Base-by-base conservation (phyloP, 2,888 invertebrate genomes). In the Rhogogaster chlorosoma region DNA sequence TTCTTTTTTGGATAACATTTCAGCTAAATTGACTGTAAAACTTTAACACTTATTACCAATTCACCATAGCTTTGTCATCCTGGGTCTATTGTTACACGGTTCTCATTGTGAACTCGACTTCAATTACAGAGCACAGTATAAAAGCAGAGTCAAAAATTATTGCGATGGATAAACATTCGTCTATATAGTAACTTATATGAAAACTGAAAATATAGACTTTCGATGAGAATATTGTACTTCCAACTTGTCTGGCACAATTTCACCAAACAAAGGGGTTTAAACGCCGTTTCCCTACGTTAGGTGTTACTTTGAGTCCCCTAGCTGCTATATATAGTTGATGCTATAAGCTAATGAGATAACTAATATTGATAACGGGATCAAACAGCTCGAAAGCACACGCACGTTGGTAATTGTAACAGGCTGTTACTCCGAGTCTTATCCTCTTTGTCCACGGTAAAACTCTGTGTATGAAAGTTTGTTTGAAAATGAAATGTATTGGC, bases 271-370 rank as follows among this genome's bases (percentile, higher is more conserved):
- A 73, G 42, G 71, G 71, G 26, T 73, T 7, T 42, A 73, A 73
- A 42, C 71, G 22, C 71, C 42, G 71, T 22, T n/a, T 42, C 42
- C 42, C 22, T 42, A 73, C 71, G 71, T 42, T 38, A 73, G 38
- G 42, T 15, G 71, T 73, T 73, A 42, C 71, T 73, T 29, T 29
- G 71, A 73, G 71, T 42, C 71, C 71, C 71, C 77, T 53, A 18
- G 29, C 32, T 29, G 77, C 26, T 53, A 49, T 38, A 29, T 32
- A 53, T 77, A 80, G 61, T 61, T 80, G 57, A 80, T 80, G 26
- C 80, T 61, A 80, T 80, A 61, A 80, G 80, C 49, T 80, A 80
- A 80, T 61, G 80, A 80, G 80, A 80, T 80, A 80, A 80, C 57
- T 38, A 61, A 80, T 80, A 80, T 49, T 80, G 57, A 80, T 80